Evolutionary conservation across 2,113 vertebrate species (phyloP), one percentile per base, ranked within the genome.

Genomic region (Mixornis gularis): DNA sequence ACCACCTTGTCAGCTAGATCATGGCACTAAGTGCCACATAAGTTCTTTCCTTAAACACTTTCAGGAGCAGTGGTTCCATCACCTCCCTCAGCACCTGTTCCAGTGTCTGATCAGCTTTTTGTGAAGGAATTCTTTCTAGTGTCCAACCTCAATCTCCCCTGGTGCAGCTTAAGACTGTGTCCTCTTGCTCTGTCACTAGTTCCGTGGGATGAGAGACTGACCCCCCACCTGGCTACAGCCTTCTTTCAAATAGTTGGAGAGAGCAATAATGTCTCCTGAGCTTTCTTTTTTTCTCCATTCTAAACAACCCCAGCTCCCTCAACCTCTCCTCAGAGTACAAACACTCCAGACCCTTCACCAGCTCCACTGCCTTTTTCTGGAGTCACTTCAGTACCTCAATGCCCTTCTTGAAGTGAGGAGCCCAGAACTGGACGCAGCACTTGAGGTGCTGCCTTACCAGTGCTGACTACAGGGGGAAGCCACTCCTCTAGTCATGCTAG

Each of bases 271-370:
- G 36, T 58, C 32, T 32, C 5, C 8, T 58, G 51, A 65, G 8
- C 17, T 19, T 58, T 36, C 17, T 38, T 22, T 77, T 77, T 43
- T 51, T n/a, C 36, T 44, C 26, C 30, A 27, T 12, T 32, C 18
- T 44, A 29, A 72, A n/a, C 32, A 65, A 3, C 32, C 10, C 10
- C 24, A 51, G 10, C 4, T 65, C 22, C 15, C 27, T 66, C 16
- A 73, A 3, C 13, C 0, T 0, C 27, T 65, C 8, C 27, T 72
- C 32, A 44, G 6, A 51, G 22, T 27, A 51, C 18, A 2, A 13
- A 14, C 1, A 2, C 16, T 73, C 13, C 52, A 66, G 27, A 52
- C 5, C 9, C 10, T 59, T 65, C 44, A 25, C 27, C 27, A 59
- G 17, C 12, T n/a, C n/a, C 16, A 9, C 5, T 44, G 8, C 16